Evolutionary conservation across 2,797 vertebrate genomes (phyloP), one percentile per base, ranked within the genome.

Genomic region (Peromyscus eremicus): DNA sequence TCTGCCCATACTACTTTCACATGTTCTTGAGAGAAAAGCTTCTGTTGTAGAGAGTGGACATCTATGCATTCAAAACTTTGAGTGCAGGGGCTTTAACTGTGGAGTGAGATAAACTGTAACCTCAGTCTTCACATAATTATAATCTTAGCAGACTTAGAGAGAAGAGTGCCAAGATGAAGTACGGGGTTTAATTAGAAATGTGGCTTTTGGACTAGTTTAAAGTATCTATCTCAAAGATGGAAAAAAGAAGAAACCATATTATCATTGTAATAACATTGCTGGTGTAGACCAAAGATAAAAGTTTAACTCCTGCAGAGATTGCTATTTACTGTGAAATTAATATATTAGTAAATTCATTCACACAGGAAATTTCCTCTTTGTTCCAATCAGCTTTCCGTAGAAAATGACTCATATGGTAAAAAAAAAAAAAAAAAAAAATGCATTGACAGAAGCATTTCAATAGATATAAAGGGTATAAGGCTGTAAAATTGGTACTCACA

Each of bases 401-500:
- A 91, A 46, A 96, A 80, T 86, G 27, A 70, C 32, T 94, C 34
- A 87, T 34, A 77, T 62, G 7, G 62, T 55, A 80, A 52, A 52
- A 52, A 79, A 90, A n/a, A n/a, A n/a, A 7, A 62, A 55, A 80
- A 52, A 52, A 52, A 84, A 88, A 76, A 75, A 27, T 68, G 13
- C 60, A 71, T 49, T 76, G 93, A 64, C 34, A 79, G 55, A 92
- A 96, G 68, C 32, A 94, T 96, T 95, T 96, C 43, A 90, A 84
- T 87, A 91, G 92, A 91, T 71, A 73, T 49, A 88, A 95, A 96
- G 60, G 87, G 92, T 81, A 68, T 92, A 96, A 96, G 64, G 12
- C 37, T 97, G 52, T 96, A 95, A 97, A 84, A 95, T 55, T 94
- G 68, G 71, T 95, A 94, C 37, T 40, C n/a, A 95, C 40, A 88